Conservation (phyloP, 2,888 invertebrate species). For the Rhamnusium bicolor region DNA sequence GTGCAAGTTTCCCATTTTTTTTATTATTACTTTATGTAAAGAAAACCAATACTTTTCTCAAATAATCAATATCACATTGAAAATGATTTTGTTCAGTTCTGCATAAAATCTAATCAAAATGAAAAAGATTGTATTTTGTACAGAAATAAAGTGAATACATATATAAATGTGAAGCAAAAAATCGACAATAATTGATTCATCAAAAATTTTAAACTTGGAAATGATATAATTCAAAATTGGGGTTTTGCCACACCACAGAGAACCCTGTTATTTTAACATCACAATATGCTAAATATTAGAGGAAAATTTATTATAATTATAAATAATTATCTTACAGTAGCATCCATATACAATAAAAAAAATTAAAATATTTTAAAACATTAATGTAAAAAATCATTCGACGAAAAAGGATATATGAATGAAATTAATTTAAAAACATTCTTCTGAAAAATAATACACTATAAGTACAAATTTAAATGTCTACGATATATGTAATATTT, state of each 20-base stretch:
- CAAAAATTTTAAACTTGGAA: neutral
- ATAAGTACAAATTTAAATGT: constrained; percentile 60
- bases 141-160: too few species aligned
- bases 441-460: constrained; percentile 50
- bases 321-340: neutral
- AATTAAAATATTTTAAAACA: neutral
- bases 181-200: too few species aligned
- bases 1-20: too few species aligned
- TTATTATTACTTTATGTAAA: too few species aligned
- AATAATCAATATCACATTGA: too few species aligned
- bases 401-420: neutral
- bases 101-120: too few species aligned
- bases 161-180: too few species aligned
- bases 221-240: neutral
- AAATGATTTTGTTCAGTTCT: too few species aligned
- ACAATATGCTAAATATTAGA: neutral
- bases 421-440: neutral
- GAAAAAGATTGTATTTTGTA: too few species aligned
- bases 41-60: too few species aligned
- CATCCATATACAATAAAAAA: neutral
- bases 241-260: neutral
- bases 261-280: neutral
- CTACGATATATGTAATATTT: neutral
- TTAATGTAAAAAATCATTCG: neutral
- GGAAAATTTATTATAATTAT: neutral